Evolutionary conservation across 1,140 invertebrate species (phyloP).

Genomic region (Leptinotarsa undecemlineata): DNA sequence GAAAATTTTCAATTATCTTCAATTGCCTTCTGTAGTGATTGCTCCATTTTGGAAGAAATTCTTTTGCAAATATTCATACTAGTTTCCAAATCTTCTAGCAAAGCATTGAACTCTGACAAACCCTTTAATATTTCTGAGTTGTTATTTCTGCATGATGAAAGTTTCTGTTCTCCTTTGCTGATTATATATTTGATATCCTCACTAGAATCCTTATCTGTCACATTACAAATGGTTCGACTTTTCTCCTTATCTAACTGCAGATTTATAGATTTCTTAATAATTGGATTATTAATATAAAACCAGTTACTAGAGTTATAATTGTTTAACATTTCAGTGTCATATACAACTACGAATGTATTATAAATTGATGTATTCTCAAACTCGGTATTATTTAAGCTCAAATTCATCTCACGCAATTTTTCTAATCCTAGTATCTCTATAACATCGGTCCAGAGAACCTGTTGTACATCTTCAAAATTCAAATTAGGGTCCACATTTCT

Average conservation of each 20-base stretch:
- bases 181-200: not conserved
- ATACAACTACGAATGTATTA: conserved; percentile 48
- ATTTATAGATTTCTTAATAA: conserved; percentile 39
- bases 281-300: conserved; percentile 49
- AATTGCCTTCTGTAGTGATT: conserved; percentile 15
- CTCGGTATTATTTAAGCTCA: conserved; percentile 32
- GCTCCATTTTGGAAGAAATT: conserved; percentile 30
- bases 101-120: conserved; percentile 33
- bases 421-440: conserved; percentile 44
- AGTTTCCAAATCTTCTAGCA: conserved; percentile 45
- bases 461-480: conserved; percentile 33
- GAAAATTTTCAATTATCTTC: not conserved
- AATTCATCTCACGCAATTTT: conserved; percentile 44
- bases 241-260: conserved; percentile 29
- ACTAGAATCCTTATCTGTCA: not conserved
- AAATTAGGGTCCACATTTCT: conserved; percentile 32
- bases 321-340: conserved; percentile 38
- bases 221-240: not conserved
- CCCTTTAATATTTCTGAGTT: conserved; percentile 26
- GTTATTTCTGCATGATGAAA: not conserved
- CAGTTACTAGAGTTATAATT: conserved; percentile 42
- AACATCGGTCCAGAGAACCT: conserved; percentile 48
- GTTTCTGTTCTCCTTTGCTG: not conserved
- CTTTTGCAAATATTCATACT: conserved; percentile 44
- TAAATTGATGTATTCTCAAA: conserved; percentile 41